Evolutionary conservation across 2,113 vertebrate genomes (phyloP), one percentile per base, ranked within the genome.

Genomic region (Oncorhynchus masou): DNA sequence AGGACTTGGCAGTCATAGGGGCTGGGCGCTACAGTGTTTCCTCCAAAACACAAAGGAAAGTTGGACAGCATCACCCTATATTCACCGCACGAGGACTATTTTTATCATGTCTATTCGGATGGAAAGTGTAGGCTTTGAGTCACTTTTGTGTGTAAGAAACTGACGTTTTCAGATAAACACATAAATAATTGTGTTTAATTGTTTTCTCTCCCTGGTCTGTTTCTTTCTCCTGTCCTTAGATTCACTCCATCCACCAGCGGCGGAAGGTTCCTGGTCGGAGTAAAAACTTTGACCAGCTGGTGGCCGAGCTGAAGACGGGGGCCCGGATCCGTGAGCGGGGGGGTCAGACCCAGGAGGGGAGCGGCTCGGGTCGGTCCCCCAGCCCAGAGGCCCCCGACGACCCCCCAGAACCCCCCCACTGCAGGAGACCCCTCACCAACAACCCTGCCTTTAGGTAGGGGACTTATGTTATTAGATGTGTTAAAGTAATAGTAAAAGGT

Each of bases 201-300:
- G 16, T 70, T 71, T 29, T 49, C 22, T 4, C 48, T 20, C 6
- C n/a, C 6, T 29, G 8, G 16, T 29, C 6, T 24, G 20, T n/a
- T 25, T 24, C 11, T 70, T 64, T 49, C 2, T 27, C 27, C 4
- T 15, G 4, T 70, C 74, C 57, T 71, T 79, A 98, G 96, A 98
- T 96, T 81, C 96, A 98, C 90, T 98, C 96, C 0, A 94, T 98
- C 74, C 96, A 97, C 86, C 96, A 97, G 89, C 94, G 96, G 34
- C 91, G 96, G 48, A 96, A 96, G 84, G 96, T 98, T 77, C 82
- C 87, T 66, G 96, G 96, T 19, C 93, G 96, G 11, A 95, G 93
- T 84, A 97, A 96, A 87, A 96, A 95, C 85, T 98, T 98, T n/a
- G 95, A 98, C 11, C 94, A 95, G 83, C 89, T 98, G 6, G 95